Conservation (phyloP, 2,888 invertebrate species). For the Pyralis farinalis region DNA sequence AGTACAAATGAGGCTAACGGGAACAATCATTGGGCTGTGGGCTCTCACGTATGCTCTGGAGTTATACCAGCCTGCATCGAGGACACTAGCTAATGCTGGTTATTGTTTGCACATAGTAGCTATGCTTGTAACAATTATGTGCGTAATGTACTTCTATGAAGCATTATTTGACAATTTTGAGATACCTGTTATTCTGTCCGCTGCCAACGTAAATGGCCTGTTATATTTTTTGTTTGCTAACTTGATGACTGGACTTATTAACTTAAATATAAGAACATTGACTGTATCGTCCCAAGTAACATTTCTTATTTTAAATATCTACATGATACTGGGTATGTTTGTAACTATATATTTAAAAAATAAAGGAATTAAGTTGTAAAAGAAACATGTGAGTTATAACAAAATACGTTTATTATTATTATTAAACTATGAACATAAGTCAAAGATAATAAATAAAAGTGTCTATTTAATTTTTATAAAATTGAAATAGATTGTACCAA, state of each 20-base stretch:
- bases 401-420: constrained; percentile 6
- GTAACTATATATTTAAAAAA: constrained; percentile 55
- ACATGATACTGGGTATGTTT: constrained; percentile 69
- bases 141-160: constrained; percentile 80
- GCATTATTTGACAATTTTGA: constrained; percentile 52
- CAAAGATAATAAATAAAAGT: not conserved
- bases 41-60: constrained; percentile 66
- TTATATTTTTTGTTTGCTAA: constrained; percentile 92
- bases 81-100: constrained; percentile 91
- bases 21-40: constrained; percentile 51
- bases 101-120: constrained; percentile 90
- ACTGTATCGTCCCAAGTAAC: constrained; percentile 54
- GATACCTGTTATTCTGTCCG: constrained; percentile 82
- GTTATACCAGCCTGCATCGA: constrained; percentile 82
- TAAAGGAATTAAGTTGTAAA: constrained; percentile 66
- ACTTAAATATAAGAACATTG: constrained; percentile 85
- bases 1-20: constrained; percentile 29
- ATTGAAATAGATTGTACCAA: not conserved
- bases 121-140: constrained; percentile 78
- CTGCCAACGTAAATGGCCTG: constrained; percentile 91
- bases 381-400: constrained; percentile 6
- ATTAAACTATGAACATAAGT: not conserved
- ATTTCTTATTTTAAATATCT: constrained; percentile 78
- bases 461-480: too few relatives aligned
- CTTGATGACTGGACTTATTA: constrained; percentile 91